Evolutionary conservation across 2,888 invertebrate genomes (phyloP), one percentile per base, ranked within the genome.

Genomic region (Hyalella azteca): DNA sequence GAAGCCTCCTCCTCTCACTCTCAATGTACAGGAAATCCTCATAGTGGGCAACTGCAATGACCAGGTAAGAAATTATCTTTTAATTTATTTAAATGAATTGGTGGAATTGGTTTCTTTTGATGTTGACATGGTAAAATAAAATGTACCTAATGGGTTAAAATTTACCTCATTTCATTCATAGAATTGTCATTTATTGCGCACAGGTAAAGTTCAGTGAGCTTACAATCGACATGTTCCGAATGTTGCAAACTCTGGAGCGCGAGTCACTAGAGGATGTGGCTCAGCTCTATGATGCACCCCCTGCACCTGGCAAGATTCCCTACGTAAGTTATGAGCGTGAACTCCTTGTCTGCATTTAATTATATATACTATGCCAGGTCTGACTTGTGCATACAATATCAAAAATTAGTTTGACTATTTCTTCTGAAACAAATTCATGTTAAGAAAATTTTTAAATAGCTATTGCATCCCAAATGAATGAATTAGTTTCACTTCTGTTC

Each of bases 151-250:
- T 19, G 26, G 13, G 3, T 2, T 22, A 29, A 22, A 26, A 2
- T 36, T 19, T 22, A 49, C 19, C 4, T 19, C 59, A 54, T 26
- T 11, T 0, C 29, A 54, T 26, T 26, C 7, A 1, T 54, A 3
- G 22, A 26, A 59, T 78, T 79, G n/a, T 66, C 66, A 36, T 54
- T 76, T 76, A 73, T 73, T 29, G 49, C 76, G 73, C 81, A 36
- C 90, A 96, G 96, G 96, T 96, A 88, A 96, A 96, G 89, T 98
- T 97, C 90, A 93, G 94, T 87, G 96, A 96, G 90, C 91, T 98
- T 88, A 97, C 97, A 19, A 93, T 98, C 91, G 98, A 98, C 89
- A 98, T 98, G 98, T 98, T 95, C 89, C 91, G 97, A 86, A 97
- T 98, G 93, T 91, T 97, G 82, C 98, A 98, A 89, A 96, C 96